These are phyloP conservation scores for Sycophila texana DNA, from an alignment of 2,888 invertebrate genomes.

Conservation along the genomic window DNA sequence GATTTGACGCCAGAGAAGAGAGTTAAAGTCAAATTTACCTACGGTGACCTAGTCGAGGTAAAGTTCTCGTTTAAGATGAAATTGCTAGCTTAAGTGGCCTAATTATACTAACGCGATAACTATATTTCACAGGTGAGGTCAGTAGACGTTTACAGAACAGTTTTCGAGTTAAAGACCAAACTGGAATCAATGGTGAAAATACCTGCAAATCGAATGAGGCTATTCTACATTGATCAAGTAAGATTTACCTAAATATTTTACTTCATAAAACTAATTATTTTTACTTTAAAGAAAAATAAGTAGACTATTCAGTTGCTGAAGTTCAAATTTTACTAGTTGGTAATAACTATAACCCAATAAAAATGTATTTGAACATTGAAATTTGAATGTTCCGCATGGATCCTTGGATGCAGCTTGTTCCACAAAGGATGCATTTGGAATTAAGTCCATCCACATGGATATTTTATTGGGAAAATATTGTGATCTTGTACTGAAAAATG, in stretches of 20 bases:
- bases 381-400: too few species aligned
- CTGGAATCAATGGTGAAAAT: slow-evolving; percentile 89
- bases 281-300: not conserved
- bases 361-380: too few species aligned
- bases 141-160: slow-evolving; percentile 80
- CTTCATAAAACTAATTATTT: not conserved
- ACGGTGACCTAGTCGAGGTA: slow-evolving; percentile 85
- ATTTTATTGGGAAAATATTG: too few species aligned
- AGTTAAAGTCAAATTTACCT: slow-evolving; percentile 90
- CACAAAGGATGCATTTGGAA: too few species aligned
- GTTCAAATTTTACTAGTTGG: not conserved
- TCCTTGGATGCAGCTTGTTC: too few species aligned
- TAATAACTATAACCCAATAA: not conserved
- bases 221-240: slow-evolving; percentile 92
- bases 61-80: slow-evolving; percentile 37
- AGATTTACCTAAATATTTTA: slow-evolving; percentile 28
- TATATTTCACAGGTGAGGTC: slow-evolving; percentile 69
- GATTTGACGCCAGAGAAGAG: slow-evolving; percentile 91
- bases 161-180: slow-evolving; percentile 88
- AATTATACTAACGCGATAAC: not conserved
- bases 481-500: too few species aligned
- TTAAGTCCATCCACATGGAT: too few species aligned
- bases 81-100: too few species aligned
- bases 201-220: slow-evolving; percentile 88
- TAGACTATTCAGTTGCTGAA: not conserved